These are phyloP conservation scores for Listronotus bonariensis DNA, from an alignment of 1,140 invertebrate species.

Conservation along the genomic window DNA sequence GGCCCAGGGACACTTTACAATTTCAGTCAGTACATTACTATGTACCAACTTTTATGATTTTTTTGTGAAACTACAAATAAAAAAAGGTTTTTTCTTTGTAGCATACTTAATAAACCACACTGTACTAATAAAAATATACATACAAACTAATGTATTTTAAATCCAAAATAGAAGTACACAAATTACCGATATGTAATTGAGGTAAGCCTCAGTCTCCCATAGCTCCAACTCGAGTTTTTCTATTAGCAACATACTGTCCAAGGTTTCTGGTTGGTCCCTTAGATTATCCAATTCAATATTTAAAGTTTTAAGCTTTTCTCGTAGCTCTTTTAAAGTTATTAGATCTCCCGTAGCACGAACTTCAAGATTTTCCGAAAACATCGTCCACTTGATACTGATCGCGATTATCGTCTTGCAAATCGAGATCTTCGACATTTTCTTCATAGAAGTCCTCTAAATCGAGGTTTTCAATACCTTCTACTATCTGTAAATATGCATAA, in stretches of 20 bases:
- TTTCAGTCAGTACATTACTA: too few species aligned
- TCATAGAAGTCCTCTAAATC: neutral
- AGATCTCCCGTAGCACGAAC: neutral
- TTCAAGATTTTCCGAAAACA: neutral
- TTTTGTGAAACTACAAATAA: too few species aligned
- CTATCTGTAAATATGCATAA: slow-evolving; percentile 1
- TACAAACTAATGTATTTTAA: too few species aligned
- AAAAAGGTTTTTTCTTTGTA: too few species aligned
- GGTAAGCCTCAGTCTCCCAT: slow-evolving; percentile 19
- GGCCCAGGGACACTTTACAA: too few species aligned
- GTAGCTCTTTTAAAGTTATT: neutral
- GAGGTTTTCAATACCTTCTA: slow-evolving; percentile 1
- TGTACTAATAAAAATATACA: too few species aligned
- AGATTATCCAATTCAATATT: slow-evolving; percentile 1
- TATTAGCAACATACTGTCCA: neutral
- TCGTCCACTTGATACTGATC: neutral
- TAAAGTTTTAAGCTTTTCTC: slow-evolving; percentile 4
- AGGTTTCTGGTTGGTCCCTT: neutral
- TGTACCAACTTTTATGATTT: too few species aligned
- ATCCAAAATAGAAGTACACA: neutral
- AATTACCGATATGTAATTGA: slow-evolving; percentile 21
- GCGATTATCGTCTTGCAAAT: neutral
- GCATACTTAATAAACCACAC: too few species aligned
- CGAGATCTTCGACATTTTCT: neutral
- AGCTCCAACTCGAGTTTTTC: slow-evolving; percentile 13